Percentiles rank a stretch among this genome's conserved stretches.
Conservation (phyloP, 1,140 invertebrate genomes). For the Brachionus asplanchnoidis region DNA sequence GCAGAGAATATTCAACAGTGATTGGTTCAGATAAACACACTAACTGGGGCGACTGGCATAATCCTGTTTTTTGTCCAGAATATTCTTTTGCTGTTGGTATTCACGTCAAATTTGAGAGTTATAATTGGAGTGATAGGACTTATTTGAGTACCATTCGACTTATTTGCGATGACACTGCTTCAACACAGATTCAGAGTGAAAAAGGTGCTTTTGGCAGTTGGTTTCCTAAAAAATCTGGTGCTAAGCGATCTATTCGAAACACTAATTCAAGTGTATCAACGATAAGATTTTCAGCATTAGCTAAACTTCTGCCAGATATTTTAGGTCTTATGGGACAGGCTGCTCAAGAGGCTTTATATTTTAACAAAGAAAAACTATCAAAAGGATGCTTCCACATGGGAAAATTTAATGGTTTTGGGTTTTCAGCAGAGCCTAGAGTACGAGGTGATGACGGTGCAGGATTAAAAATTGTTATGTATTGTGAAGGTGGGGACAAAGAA, state of each 20-base stretch:
- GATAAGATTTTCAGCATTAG: background rate
- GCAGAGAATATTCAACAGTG: background rate
- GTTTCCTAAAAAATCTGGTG: background rate
- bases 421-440: background rate
- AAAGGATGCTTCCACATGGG: background rate
- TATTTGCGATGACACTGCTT: conserved; percentile 1
- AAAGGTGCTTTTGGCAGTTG: background rate
- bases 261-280: background rate
- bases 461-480: background rate
- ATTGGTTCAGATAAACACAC: background rate
- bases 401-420: background rate
- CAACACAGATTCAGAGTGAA: conserved; percentile 6
- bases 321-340: background rate
- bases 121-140: background rate
- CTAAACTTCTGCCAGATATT: background rate
- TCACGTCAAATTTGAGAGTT: background rate
- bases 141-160: background rate
- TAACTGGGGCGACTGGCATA: background rate
- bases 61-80: background rate
- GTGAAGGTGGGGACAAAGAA: background rate
- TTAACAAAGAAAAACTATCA: background rate
- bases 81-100: background rate
- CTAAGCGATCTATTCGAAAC: background rate
- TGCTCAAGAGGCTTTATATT: background rate
- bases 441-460: background rate